Evolutionary conservation across 2,113 vertebrate species (phyloP).

Genomic region (Charina bottae): DNA sequence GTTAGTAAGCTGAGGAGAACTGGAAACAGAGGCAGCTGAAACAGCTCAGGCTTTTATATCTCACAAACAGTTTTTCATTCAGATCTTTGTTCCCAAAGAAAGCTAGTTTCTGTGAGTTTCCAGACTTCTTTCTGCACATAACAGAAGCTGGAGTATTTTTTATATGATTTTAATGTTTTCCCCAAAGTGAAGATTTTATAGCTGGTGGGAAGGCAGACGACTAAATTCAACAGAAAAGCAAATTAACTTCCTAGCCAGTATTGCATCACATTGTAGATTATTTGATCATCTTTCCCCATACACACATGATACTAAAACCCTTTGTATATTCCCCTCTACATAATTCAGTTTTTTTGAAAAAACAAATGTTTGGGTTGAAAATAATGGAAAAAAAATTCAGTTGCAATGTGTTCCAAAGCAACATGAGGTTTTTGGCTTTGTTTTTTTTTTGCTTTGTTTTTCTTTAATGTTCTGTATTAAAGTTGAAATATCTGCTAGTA

Average conservation of each 20-base stretch:
- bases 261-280: not conserved
- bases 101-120: constrained; percentile 51
- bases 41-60: constrained; percentile 61
- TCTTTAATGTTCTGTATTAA: not conserved
- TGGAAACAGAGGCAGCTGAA: constrained; percentile 52
- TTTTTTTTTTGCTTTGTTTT: not conserved
- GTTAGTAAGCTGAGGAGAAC: constrained; percentile 53
- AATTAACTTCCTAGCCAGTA: not conserved
- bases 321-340: not conserved
- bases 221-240: constrained; percentile 23
- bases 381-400: not conserved
- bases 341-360: not conserved
- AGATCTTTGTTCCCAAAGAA: constrained; percentile 55
- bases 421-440: not conserved
- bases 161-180: constrained; percentile 39
- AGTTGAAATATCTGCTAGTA: constrained; percentile 6
- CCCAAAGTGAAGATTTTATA: constrained; percentile 37
- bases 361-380: constrained; percentile 5
- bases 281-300: not conserved
- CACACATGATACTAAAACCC: not conserved
- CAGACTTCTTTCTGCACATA: constrained; percentile 31
- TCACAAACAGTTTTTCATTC: constrained; percentile 55
- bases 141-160: not conserved
- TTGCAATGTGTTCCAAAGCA: not conserved
- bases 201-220: constrained; percentile 22